Percentiles rank a stretch among this genome's conserved stretches.
Conservation (phyloP, 1,140 invertebrate species). For the Papilio xuthus region DNA sequence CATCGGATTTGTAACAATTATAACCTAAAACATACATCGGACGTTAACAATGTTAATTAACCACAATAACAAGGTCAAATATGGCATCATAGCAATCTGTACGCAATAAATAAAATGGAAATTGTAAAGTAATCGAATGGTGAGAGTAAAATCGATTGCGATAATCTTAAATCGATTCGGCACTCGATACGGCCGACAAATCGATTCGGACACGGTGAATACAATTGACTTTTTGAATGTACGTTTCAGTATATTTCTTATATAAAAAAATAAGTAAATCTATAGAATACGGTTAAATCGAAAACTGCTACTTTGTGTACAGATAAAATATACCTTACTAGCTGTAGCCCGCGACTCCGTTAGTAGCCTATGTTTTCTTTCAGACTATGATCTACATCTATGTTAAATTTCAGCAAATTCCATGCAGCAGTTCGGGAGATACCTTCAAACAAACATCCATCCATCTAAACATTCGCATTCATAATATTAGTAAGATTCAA, state of each 20-base stretch:
- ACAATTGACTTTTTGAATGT: conserved; percentile 3
- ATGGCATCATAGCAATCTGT: conserved; percentile 21
- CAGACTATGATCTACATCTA: too few relatives aligned
- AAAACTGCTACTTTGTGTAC: too few relatives aligned
- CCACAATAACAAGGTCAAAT: conserved; percentile 13
- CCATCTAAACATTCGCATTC: too few relatives aligned
- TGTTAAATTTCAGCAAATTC: too few relatives aligned
- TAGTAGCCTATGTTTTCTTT: too few relatives aligned
- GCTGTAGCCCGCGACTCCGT: too few relatives aligned
- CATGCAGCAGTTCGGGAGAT: too few relatives aligned
- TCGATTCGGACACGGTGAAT: conserved; percentile 14
- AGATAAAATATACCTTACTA: too few relatives aligned
- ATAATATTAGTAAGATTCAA: too few relatives aligned
- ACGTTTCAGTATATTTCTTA: neutral
- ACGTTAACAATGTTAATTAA: conserved; percentile 16
- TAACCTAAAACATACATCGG: neutral
- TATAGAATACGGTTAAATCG: neutral
- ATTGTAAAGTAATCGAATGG: conserved; percentile 29
- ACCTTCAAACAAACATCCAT: too few relatives aligned
- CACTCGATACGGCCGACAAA: conserved; percentile 18
- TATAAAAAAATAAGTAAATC: neutral
- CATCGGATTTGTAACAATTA: neutral
- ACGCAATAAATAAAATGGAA: conserved; percentile 32
- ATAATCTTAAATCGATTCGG: conserved; percentile 31
- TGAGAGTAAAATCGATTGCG: conserved; percentile 28